Conservation (phyloP, 2,888 invertebrate species). For the Lepetodrilus schrolli region DNA sequence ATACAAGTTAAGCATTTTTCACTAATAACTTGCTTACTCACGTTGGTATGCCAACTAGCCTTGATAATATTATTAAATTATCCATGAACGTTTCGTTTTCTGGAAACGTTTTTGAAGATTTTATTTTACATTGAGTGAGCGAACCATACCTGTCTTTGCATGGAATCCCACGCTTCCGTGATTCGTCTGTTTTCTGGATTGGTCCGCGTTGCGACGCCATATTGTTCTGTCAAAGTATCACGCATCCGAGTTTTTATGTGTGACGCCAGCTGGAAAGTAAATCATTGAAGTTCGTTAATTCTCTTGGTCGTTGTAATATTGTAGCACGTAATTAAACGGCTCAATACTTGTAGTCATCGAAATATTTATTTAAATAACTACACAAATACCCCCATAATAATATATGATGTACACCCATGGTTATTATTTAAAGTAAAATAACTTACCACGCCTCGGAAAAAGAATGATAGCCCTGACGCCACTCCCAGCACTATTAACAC, state of each 20-base stretch:
- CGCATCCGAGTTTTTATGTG: conserved; percentile 53
- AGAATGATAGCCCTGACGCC: conserved; percentile 60
- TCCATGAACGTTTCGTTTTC: background rate
- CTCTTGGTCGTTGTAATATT: too few species aligned
- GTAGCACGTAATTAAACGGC: too few species aligned
- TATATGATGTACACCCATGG: too few species aligned
- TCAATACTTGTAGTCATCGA: too few species aligned
- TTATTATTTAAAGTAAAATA: too few species aligned
- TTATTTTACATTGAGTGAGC: too few species aligned
- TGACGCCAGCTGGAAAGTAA: conserved; percentile 58
- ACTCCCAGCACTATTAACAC: conserved; percentile 58
- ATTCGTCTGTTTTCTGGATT: conserved; percentile 61
- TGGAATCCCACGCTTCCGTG: conserved; percentile 70
- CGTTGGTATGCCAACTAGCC: background rate
- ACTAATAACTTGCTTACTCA: background rate
- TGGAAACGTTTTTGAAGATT: background rate
- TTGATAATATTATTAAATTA: background rate
- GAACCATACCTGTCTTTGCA: conserved; percentile 65
- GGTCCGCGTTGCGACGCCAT: conserved; percentile 60
- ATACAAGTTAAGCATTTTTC: too few species aligned
- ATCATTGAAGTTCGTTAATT: too few species aligned
- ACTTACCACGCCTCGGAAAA: conserved; percentile 64
- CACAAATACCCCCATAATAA: too few species aligned
- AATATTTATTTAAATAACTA: too few species aligned
- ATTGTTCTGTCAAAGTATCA: conserved; percentile 50